Evolutionary conservation across 2,888 invertebrate species (phyloP), one percentile per base, ranked within the genome.

Genomic region (Myopa testacea): DNA sequence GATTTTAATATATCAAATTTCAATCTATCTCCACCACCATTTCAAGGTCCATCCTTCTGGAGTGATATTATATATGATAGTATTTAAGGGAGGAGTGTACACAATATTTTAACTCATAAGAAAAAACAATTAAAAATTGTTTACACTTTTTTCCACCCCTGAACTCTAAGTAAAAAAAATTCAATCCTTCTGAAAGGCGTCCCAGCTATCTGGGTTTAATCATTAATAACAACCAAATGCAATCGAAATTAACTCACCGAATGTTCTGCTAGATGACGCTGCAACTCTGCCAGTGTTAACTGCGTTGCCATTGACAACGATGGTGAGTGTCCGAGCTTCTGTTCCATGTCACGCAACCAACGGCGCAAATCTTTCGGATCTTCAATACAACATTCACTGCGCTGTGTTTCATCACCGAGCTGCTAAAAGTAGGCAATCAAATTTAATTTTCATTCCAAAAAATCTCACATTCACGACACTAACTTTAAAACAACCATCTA

Each of bases 261-360:
- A 90, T 96, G 95, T 88, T 95, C 94, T 83, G 92, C 92, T 82
- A 95, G 93, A 88, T 94, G 94, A 83, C 93, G 92, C 88, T 95
- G 92, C 83, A 97, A 91, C 86, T 96, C 95, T 87, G 91, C 91
- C 89, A 93, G 92, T 78, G 93, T 92, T 90, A 94, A 94, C 86
- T 92, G 92, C 80, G 92, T 91, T 63, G 93, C 92, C 78, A 95
- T 93, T 80, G 93, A 92, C 83, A 96, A 91, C 76, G 93, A 93
- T 82, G 94, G 90, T 71, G 95, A 94, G 81, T 93, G 93, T 73
- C 87, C 88, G 81, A 97, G 90, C 71, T 94, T 92, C 10, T 92
- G 92, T 89, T 97, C 97, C 93, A 96, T 95, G 84, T 94, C 94
- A 84, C 95, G 94, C 82, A 97, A 91, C 97, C 97, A 97, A 84